Base-by-base conservation (phyloP, 1,140 invertebrate genomes). In the Helicorthomorpha holstii region DNA sequence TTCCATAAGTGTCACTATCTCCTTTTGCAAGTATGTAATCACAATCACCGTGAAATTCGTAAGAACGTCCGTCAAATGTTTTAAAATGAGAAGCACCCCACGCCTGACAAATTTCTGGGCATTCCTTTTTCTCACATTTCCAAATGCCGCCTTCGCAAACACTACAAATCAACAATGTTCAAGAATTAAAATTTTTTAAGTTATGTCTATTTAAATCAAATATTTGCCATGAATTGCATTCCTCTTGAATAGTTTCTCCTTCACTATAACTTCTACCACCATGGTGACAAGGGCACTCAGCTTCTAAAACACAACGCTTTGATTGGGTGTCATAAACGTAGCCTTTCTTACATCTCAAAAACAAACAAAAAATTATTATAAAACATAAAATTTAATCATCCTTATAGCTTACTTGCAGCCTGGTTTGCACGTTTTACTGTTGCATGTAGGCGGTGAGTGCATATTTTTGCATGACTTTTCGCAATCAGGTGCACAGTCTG, bases 21-120 rank as follows among this genome's bases (percentile, higher is more conserved):
- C 82, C 83, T 65, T 88, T 86, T 1, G 79, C 78, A 4, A 92
- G 66, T 14, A 90, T 73, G 60, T 92, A 92, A 53, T 85, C 81
- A 63, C 89, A 94, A 44, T 80, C 75, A 27, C 88, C 85, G 65
- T 91, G 84, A 66, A 91, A 92, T 61, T 90, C 83, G 62, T 77
- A 92, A 4, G 75, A 68, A n/a, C 75, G 75, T 0, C 80, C 82
- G 67, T 92, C 89, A 61, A 87, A 93, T 0, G 84, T 88, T 56
- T 77, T 79, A 61, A 85, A 85, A 64, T 93, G 88, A 1, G 84
- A 86, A 60, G 87, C 83, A 2, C 86, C 85, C 83, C 84, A 89
- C 2, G 81, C 76, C 19, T 75, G 75, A 64, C 86, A 91, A 19
- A 81, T 70, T 10, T 77, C 81, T 41, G 77, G 69, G 58, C 68